Evolutionary conservation across 2,797 vertebrate genomes (phyloP), one percentile per base, ranked within the genome.

Genomic region (Malurus leucopterus): DNA sequence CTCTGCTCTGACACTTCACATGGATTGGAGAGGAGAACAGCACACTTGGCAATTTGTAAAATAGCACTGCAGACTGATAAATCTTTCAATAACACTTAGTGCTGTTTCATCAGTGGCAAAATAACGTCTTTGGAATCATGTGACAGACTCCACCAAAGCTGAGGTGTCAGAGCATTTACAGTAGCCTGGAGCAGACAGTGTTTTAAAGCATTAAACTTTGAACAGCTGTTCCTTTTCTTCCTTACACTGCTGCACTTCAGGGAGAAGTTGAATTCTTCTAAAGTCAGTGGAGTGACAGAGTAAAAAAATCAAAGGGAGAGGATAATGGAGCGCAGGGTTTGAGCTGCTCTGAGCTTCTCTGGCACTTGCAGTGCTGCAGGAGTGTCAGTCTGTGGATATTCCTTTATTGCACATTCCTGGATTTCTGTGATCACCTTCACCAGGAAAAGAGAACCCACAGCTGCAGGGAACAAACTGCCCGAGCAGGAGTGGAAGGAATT

Each of bases 181-280:
- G 86, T 29, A 84, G 83, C 87, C 87, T 55, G 59, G 21, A 83
- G 85, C 91, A 92, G 68, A 15, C 30, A 64, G 57, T 18, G 58
- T 43, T 91, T 75, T 57, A 93, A 86, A 93, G 55, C 55, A 88
- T 89, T 40, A 72, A 92, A 88, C 63, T 94, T 88, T 59, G 2
- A 86, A 11, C 88, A 93, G 74, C 83, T 89, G 85, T 23, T 92
- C 78, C 85, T 88, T 53, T n/a, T 77, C 63, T 69, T 69, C 24
- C 67, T 81, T 40, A 29, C 79, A 12, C 63, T 59, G 44, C 15
- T 36, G 38, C 49, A 88, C 74, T 89, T 84, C 36, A 50, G 83
- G 80, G 68, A 58, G 72, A 53, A 67, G 64, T 5, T 40, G 51
- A 73, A 41, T 49, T 46, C 57, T 88, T 70, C 75, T 50, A 0